phyloP scores from a whole-genome alignment of 2,888 invertebrate genomes.

The Leucophenga maculata region DNA sequence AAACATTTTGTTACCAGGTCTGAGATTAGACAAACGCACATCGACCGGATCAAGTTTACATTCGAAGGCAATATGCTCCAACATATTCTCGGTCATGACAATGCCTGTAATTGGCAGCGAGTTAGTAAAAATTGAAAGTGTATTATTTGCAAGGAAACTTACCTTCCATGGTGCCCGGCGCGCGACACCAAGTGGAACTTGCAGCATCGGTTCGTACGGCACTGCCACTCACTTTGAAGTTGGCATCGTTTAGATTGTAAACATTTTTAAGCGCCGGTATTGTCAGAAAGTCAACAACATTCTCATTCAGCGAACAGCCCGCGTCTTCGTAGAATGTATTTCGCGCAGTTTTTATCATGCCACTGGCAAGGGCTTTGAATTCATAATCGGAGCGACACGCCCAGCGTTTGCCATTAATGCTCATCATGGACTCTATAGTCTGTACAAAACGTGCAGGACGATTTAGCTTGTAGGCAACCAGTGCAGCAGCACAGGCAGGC shows the following conservation, averaged over 20 bases:
- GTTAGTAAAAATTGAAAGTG: too few species aligned
- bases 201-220: slow-evolving; percentile 79
- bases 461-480: slow-evolving; percentile 76
- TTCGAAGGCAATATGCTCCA: slow-evolving; percentile 76
- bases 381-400: slow-evolving; percentile 78
- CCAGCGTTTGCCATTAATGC: slow-evolving; percentile 78
- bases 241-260: slow-evolving; percentile 76
- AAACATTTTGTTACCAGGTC: slow-evolving; percentile 61
- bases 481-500: slow-evolving; percentile 78
- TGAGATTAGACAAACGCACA: slow-evolving; percentile 75
- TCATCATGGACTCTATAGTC: slow-evolving; percentile 81
- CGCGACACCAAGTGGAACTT: slow-evolving; percentile 79
- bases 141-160: slow-evolving; percentile 73
- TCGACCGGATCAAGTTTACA: slow-evolving; percentile 75
- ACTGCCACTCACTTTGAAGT: slow-evolving; percentile 79
- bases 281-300: slow-evolving; percentile 53
- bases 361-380: slow-evolving; percentile 76
- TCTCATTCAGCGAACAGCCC: slow-evolving; percentile 75
- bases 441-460: slow-evolving; percentile 81
- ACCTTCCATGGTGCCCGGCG: slow-evolving; percentile 76
- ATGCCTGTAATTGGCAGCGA: slow-evolving; percentile 65
- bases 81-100: slow-evolving; percentile 76
- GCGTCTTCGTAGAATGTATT: slow-evolving; percentile 74
- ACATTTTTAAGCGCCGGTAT: slow-evolving; percentile 72
- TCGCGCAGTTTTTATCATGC: slow-evolving; percentile 78